Conservation (phyloP, 2,888 invertebrate genomes). For the Carpatolechia fugitivella region DNA sequence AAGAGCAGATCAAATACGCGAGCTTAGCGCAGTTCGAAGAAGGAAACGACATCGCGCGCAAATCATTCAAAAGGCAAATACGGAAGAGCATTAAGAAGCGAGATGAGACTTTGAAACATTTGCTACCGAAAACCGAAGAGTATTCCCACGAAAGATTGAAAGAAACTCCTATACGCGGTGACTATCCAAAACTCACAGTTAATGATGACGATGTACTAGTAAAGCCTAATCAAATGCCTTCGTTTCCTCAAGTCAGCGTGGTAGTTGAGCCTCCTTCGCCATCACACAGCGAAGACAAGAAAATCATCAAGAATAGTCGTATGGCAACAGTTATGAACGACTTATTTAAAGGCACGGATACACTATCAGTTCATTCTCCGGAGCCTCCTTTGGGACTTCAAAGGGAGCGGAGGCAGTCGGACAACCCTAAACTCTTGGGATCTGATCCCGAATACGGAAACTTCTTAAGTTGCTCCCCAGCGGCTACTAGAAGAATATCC, state of each 20-base stretch:
- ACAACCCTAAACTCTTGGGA: constrained; percentile 81
- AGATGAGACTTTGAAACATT: constrained; percentile 50
- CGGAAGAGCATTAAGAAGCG: constrained; percentile 69
- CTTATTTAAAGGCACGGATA: constrained; percentile 64
- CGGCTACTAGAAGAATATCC: constrained; percentile 93
- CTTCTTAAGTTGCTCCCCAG: constrained; percentile 87
- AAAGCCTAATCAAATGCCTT: constrained; percentile 28
- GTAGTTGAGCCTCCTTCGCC: constrained; percentile 88
- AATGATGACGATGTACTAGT: constrained; percentile 21
- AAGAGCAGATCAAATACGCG: constrained; percentile 84
- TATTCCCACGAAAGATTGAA: constrained; percentile 36
- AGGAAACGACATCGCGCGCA: constrained; percentile 89
- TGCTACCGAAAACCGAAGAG: constrained; percentile 58
- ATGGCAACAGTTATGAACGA: constrained; percentile 73
- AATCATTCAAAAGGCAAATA: constrained; percentile 83
- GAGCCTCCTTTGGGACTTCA: constrained; percentile 68
- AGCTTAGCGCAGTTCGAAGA: constrained; percentile 90
- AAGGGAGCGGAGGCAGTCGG: constrained; percentile 69
- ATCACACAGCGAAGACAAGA: constrained; percentile 80
- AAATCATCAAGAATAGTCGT: constrained; percentile 62
- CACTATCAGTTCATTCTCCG: constrained; percentile 64
- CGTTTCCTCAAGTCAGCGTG: constrained; percentile 84
- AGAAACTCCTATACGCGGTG: constrained; percentile 22
- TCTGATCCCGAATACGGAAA: constrained; percentile 82
- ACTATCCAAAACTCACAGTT: constrained; percentile 22